These are phyloP conservation scores for Tetragnatha versicolor DNA, from an alignment of 1,140 invertebrate genomes.

Conservation along the genomic window DNA sequence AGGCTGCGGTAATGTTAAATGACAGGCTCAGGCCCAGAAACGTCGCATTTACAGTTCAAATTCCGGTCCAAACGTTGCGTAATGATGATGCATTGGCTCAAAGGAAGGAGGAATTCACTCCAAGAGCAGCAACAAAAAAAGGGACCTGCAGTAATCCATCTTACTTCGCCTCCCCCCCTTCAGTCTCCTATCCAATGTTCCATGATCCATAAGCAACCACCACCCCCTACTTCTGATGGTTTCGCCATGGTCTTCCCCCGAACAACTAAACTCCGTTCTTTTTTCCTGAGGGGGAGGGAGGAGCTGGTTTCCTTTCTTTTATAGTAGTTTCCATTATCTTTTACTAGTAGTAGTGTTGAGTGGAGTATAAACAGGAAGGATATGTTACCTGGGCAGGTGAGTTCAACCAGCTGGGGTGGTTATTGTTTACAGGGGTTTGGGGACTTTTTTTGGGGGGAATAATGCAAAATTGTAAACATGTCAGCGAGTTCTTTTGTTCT, in stretches of 20 bases:
- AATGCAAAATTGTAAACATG: no score
- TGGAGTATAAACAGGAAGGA: conserved; percentile 43
- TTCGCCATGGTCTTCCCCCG: not conserved
- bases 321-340: conserved; percentile 11
- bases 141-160: conserved; percentile 44
- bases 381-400: not conserved
- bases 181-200: conserved; percentile 40
- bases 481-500: no score
- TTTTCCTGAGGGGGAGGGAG: not conserved
- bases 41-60: conserved; percentile 55
- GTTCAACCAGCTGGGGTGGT: no score
- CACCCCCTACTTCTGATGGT: conserved; percentile 15
- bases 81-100: conserved; percentile 54
- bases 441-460: no score
- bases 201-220: conserved; percentile 43
- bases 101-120: conserved; percentile 50
- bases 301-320: conserved; percentile 29
- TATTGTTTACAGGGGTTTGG: no score
- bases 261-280: not conserved
- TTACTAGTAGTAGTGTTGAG: not conserved
- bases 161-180: conserved; percentile 26
- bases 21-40: conserved; percentile 46
- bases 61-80: conserved; percentile 48
- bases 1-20: conserved; percentile 51
- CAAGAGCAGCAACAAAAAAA: not conserved